Evolutionary conservation across 1,140 invertebrate species (phyloP), one percentile per base, ranked within the genome.

Genomic region (Antheraea pernyi): DNA sequence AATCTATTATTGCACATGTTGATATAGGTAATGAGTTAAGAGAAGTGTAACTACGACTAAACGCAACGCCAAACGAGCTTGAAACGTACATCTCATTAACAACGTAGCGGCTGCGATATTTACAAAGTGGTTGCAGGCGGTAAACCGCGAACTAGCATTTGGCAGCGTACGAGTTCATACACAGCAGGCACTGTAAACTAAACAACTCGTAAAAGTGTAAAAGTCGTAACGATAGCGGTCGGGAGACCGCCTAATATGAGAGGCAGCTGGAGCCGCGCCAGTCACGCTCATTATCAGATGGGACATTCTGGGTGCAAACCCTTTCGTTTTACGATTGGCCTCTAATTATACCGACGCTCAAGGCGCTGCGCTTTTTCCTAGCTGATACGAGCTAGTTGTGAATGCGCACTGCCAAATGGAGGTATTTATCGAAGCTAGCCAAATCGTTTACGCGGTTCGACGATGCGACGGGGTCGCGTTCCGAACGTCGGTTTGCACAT

Each of bases 171-270:
- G 77, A 82, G 81, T 73, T 74, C 78, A 70, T 76, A 76, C 82
- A 75, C 85, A 83, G 85, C 87, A 80, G 83, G 85, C 81, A 81
- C 74, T 82, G 82, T 83, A 84, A 90, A 89, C 89, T 90, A 89
- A 91, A 90, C 88, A 89, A 91, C 85, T 91, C 89, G 86, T 91
- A 91, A 91, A 91, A 91, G 89, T 89, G 89, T 91, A 91, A 91
- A 91, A 91, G 81, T 91, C 86, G 86, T 88, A 86, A 86, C 88
- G 89, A 91, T 91, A 89, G 86, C 84, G 75, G 82, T 73, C 72
- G 74, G 76, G 81, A 74, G 82, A 81, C 79, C 71, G 80, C 84
- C 86, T 89, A 91, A 91, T 89, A 91, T 89, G 86, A 88, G 83
- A 81, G 82, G 86, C 81, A 81, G 89, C 84, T 91, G 89, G 89